Evolutionary conservation across 2,888 invertebrate species (phyloP), one percentile per base, ranked within the genome.

Genomic region (Apodemia mormo): DNA sequence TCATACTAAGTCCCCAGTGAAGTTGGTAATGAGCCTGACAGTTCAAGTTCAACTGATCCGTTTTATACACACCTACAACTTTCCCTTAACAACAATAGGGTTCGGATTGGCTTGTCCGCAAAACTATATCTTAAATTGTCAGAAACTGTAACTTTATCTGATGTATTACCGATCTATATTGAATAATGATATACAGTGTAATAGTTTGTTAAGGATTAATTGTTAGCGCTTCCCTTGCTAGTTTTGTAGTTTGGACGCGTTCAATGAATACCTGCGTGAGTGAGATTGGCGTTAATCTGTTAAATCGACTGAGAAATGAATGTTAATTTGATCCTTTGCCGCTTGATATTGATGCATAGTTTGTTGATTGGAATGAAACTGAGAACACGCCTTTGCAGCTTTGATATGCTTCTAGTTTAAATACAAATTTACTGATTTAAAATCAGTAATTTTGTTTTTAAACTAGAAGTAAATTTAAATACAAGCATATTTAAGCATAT

Each of bases 131-230:
- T 69, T 58, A 58, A 8, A 58, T 29, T 58, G 29, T 29, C 58
- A 58, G 22, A 56, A 56, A 30, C 29, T 5, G 45, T 45, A 58
- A 58, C 30, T 85, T 87, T 82, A 84, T 85, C 85, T 83, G 85
- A 84, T 85, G 85, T 85, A 86, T 87, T 86, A 87, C 85, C 83
- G 83, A 86, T 87, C 83, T 82, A 82, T 82, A 82, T 83, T 85
- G 86, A 89, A 87, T 89, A 87, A 88, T 87, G 89, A 85, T 85
- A 85, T 82, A 45, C 45, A 45, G 83, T 85, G 85, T 87, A 87
- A 88, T 87, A 90, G 90, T 90, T 88, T 87, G 86, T 83, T 83
- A 77, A 85, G 85, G 87, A 88, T 90, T 88, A 87, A 84, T 82
- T 81, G 82, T 81, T 80, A 78, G 82, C 83, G 82, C 81, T 82